These are phyloP conservation scores for Brachypodius melanocephalos DNA, from an alignment of 2,113 vertebrate species.

Conservation along the genomic window DNA sequence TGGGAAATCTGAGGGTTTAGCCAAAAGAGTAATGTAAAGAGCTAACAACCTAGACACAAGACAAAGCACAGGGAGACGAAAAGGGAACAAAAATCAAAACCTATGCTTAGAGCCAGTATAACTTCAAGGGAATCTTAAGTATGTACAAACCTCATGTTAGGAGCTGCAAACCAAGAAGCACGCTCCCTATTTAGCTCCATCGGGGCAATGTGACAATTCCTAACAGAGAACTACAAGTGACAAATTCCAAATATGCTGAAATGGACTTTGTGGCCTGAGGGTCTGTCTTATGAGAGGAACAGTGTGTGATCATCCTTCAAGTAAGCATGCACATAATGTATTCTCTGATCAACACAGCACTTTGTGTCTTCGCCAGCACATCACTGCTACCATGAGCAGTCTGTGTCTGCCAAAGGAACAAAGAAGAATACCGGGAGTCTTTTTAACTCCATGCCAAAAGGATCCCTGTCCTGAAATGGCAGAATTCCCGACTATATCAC, in stretches of 20 bases:
- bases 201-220: neutral
- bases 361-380: conserved; percentile 6
- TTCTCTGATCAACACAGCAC: conserved; percentile 36
- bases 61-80: neutral
- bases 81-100: neutral
- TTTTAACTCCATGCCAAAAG: neutral
- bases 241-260: conserved; percentile 11
- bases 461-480: neutral
- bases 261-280: conserved; percentile 33
- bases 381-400: neutral
- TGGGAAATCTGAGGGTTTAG: conserved; percentile 25
- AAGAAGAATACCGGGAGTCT: neutral
- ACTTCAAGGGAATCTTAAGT: neutral
- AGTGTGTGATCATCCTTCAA: conserved; percentile 38
- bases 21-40: neutral
- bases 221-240: neutral
- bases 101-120: neutral
- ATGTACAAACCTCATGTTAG: neutral
- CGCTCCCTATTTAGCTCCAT: neutral
- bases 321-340: conserved; percentile 28
- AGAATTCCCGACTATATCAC: neutral
- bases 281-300: conserved; percentile 24
- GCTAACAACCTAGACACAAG: neutral
- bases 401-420: conserved; percentile 17
- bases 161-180: neutral